Evolutionary conservation across 64 coral and sea anemone species (phyloP).

Genomic region (Trachythela sp.): DNA sequence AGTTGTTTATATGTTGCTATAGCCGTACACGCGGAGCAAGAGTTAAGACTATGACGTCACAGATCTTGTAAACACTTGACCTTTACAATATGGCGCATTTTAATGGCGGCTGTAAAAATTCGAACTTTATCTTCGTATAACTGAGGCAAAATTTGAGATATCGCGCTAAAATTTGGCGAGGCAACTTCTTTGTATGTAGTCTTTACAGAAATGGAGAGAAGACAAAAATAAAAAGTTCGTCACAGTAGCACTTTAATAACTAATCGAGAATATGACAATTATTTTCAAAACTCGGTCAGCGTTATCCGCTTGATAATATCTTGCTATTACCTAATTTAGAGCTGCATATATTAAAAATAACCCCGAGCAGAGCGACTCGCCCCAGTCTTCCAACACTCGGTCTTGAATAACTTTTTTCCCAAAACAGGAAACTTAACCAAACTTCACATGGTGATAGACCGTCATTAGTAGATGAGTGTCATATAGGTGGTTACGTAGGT

Average conservation of each 20-base stretch:
- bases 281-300: no score
- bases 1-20: background rate
- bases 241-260: background rate
- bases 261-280: no score
- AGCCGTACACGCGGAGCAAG: background rate
- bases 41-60: constrained; percentile 34
- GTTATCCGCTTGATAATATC: no score
- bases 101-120: background rate
- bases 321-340: no score
- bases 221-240: background rate
- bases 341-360: no score
- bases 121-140: background rate
- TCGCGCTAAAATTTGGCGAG: background rate
- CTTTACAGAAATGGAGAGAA: background rate
- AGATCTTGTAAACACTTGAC: background rate
- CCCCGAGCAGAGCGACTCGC: no score
- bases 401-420: no score
- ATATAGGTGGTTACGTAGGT: no score
- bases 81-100: background rate
- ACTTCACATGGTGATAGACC: no score
- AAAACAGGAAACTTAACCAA: no score
- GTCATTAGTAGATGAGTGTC: no score
- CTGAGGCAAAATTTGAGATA: background rate
- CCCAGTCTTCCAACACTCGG: no score
- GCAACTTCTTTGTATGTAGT: background rate